A percentile compares a stretch with the other conserved stretches of the same genome.
Conservation (phyloP, 92 coral and sea anemone species). For the Phenganax marumi region DNA sequence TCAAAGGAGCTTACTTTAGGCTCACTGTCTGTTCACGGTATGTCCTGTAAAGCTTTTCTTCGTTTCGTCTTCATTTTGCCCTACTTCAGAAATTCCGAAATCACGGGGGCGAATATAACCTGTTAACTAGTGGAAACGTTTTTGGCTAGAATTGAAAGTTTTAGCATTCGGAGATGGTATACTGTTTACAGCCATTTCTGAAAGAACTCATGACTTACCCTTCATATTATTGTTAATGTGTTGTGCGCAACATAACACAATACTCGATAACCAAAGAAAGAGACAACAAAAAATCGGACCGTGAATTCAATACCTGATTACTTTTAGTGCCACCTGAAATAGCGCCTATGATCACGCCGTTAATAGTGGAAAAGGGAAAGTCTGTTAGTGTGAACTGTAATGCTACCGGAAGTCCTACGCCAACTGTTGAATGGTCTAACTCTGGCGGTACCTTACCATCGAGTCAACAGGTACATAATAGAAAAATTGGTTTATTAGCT, state of each 20-base stretch:
- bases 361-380: constrained; percentile 29
- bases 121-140: too few species aligned
- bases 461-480: constrained; percentile 15
- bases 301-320: neutral
- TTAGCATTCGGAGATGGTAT: too few species aligned
- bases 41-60: neutral
- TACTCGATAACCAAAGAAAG: too few species aligned
- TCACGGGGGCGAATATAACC: too few species aligned
- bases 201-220: too few species aligned
- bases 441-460: neutral
- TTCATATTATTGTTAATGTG: too few species aligned
- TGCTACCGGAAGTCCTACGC: constrained; percentile 42
- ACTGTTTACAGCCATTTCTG: too few species aligned
- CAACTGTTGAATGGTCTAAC: constrained; percentile 45
- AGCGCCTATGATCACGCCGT: neutral
- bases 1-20: neutral
- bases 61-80: too few species aligned
- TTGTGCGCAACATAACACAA: too few species aligned
- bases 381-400: constrained; percentile 25
- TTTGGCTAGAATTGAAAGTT: too few species aligned
- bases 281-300: too few species aligned
- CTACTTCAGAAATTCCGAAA: too few species aligned
- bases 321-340: constrained; percentile 52
- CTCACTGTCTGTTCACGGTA: constrained; percentile 20
- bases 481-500: neutral